Conservation (phyloP, 2,113 vertebrate genomes). For the Salvator merianae region DNA sequence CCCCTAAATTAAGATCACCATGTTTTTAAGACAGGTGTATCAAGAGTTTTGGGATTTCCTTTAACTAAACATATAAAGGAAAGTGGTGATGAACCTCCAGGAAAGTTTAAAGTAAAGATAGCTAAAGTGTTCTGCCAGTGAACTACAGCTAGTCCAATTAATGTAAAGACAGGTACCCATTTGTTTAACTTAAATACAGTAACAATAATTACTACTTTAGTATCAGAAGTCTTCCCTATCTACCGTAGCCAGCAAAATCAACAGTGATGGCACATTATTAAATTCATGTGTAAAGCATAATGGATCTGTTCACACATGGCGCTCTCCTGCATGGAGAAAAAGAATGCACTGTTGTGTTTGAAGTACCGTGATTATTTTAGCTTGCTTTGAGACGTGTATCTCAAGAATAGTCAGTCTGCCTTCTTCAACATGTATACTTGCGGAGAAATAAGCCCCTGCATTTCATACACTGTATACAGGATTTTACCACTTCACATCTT, state of each 20-base stretch:
- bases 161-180: too few relatives aligned
- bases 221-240: conserved; percentile 24
- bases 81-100: background rate
- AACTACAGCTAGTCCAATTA: too few relatives aligned
- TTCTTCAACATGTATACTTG: background rate
- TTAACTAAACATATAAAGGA: background rate
- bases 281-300: background rate
- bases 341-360: background rate
- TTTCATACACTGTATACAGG: background rate
- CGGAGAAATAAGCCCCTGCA: background rate
- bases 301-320: background rate
- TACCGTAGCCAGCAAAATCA: conserved; percentile 38
- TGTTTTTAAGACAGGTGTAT: conserved; percentile 27
- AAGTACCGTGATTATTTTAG: background rate
- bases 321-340: background rate
- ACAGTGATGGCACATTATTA: conserved; percentile 14
- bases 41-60: conserved; percentile 17
- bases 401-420: background rate
- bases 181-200: background rate
- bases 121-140: too few relatives aligned
- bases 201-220: conserved; percentile 21
- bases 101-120: background rate
- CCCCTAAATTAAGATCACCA: conserved; percentile 8
- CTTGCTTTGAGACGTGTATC: background rate
- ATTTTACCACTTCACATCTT: background rate